Base-by-base conservation (phyloP, 2,797 vertebrate genomes). In the Poecile montanus region DNA sequence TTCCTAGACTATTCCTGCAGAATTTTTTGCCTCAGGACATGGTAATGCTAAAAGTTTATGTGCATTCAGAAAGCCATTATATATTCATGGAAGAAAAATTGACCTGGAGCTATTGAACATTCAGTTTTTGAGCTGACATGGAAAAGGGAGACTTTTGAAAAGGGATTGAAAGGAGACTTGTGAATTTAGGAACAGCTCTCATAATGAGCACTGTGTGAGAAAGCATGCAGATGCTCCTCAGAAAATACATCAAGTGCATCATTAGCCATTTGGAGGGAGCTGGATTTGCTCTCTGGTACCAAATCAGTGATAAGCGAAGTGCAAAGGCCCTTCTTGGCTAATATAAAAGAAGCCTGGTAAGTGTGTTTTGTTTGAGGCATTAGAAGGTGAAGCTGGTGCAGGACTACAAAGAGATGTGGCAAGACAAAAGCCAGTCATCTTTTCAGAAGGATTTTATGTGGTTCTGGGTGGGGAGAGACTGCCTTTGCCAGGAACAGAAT, bases 61-160 rank as follows among this genome's bases (percentile, higher is more conserved):
- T 68, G 56, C 78, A 79, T 76, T 95, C 77, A 87, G 71, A 90
- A 90, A 84, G 8, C 77, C 16, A 56, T 85, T 84, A 63, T 80
- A 21, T 85, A 76, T 81, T 77, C 44, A 53, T 54, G 60, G 71
- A 73, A 73, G n/a, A 85, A 93, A 93, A 94, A 86, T n/a, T 91
- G 71, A 88, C 67, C 91, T 88, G 80, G 90, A 86, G 85, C 93
- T 91, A 73, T 71, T 94, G 83, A 96, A 60, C 63, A 42, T 15
- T 21, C 36, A 54, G 26, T 66, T 94, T 93, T 90, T 82, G 63
- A 81, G 77, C 30, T 71, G 54, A 71, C n/a, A 19, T 82, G 67
- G 80, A 67, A 67, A 94, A 80, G 45, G 29, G 54, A 78, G 61
- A 68, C 57, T 94, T 95, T 85, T 92, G 58, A 83, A 89, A 91